A percentile compares a stretch with the other conserved stretches of the same genome.
phyloP scores from a whole-genome alignment of 2,113 vertebrate species.

The Mormyrus iriodes region DNA sequence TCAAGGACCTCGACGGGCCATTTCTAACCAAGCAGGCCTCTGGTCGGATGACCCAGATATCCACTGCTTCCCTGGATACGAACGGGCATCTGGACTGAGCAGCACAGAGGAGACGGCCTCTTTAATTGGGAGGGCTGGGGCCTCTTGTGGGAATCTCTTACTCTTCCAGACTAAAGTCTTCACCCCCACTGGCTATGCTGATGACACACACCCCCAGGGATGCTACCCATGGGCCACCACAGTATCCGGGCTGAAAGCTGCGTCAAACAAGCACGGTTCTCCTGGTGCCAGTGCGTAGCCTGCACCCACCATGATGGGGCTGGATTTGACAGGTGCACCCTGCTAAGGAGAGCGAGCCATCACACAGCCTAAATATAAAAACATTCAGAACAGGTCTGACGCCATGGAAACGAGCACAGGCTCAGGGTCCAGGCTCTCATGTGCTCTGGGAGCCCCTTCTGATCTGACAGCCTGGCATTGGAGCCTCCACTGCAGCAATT shows the following conservation, averaged over 20 bases:
- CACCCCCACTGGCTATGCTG: not conserved
- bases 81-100: not conserved
- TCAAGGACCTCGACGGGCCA: not conserved
- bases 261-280: not conserved
- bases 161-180: not conserved
- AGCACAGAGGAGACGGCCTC: not conserved
- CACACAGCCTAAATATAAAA: not conserved
- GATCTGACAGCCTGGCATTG: not conserved
- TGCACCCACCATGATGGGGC: not conserved
- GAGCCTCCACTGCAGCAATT: not conserved
- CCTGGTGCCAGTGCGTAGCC: not conserved
- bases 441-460: not conserved
- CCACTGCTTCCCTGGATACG: not conserved
- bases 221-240: not conserved
- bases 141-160: not conserved
- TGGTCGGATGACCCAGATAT: conserved; percentile 3
- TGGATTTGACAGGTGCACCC: not conserved
- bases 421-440: not conserved
- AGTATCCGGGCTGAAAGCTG: not conserved
- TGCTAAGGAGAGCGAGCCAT: not conserved
- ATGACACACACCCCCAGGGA: not conserved
- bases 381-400: not conserved
- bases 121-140: not conserved
- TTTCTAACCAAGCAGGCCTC: not conserved
- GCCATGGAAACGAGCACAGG: not conserved